These are phyloP conservation scores for Trissolcus japonicus DNA, from an alignment of 2,888 invertebrate species.

Conservation along the genomic window DNA sequence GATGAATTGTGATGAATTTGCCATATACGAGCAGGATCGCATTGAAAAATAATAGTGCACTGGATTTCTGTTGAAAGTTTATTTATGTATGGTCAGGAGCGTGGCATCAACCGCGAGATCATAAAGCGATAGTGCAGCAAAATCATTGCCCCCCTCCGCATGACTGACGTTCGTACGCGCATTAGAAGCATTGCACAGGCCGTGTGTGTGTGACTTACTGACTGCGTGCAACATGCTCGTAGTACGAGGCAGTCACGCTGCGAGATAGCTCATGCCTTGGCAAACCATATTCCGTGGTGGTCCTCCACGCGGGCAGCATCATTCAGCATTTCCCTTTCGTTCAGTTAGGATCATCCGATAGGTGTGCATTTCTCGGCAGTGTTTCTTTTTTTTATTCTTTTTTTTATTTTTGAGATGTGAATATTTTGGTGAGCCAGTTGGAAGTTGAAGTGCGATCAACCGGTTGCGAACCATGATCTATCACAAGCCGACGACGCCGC, in stretches of 20 bases:
- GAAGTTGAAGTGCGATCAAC: not conserved
- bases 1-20: no score
- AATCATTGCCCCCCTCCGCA: conserved; percentile 35
- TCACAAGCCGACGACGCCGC: conserved; percentile 74
- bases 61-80: conserved; percentile 29
- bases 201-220: conserved; percentile 30
- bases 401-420: not conserved
- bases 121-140: conserved; percentile 43
- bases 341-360: not conserved
- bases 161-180: conserved; percentile 25
- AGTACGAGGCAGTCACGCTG: conserved; percentile 52
- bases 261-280: conserved; percentile 49
- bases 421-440: conserved; percentile 1
- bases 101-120: conserved; percentile 44
- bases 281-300: conserved; percentile 62
- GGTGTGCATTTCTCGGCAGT: not conserved
- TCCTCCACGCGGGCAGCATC: conserved; percentile 63
- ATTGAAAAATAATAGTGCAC: no score
- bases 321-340: conserved; percentile 10
- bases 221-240: conserved; percentile 44
- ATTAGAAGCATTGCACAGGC: conserved; percentile 37
- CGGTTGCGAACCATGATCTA: conserved; percentile 68
- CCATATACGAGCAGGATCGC: no score
- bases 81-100: conserved; percentile 38
- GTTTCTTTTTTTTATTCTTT: not conserved